phyloP scores from a whole-genome alignment of 2,888 invertebrate species.

The Melipona bicolor region DNA sequence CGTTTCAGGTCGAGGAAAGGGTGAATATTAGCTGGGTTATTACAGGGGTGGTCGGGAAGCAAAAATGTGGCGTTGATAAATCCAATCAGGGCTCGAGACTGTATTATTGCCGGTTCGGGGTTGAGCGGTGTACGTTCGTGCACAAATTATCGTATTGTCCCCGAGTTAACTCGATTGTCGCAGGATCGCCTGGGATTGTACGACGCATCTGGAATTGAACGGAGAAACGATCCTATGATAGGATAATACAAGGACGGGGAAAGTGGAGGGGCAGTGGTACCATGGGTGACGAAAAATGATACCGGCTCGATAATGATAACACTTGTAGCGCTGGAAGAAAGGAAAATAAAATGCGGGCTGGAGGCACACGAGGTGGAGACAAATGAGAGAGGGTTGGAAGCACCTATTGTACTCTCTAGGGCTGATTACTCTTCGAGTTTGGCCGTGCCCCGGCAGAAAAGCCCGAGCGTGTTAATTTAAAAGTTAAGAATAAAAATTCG shows the following conservation, averaged over 20 bases:
- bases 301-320: constrained; percentile 63
- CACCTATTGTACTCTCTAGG: constrained; percentile 65
- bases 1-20: background rate
- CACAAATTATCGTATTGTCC: constrained; percentile 58
- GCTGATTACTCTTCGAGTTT: constrained; percentile 61
- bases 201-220: constrained; percentile 13
- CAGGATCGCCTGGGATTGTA: constrained; percentile 36
- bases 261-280: constrained; percentile 46
- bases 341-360: constrained; percentile 66
- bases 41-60: constrained; percentile 36
- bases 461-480: constrained; percentile 58
- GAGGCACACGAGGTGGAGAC: constrained; percentile 3
- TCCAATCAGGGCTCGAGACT: constrained; percentile 40
- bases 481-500: constrained; percentile 2
- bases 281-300: constrained; percentile 68
- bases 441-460: constrained; percentile 37
- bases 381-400: constrained; percentile 3
- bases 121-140: constrained; percentile 28
- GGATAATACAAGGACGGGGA: background rate
- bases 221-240: background rate
- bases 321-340: constrained; percentile 59
- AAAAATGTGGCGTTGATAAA: constrained; percentile 52
- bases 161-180: constrained; percentile 52
- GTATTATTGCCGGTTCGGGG: constrained; percentile 54
- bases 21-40: constrained; percentile 43